Evolutionary conservation across 2,888 invertebrate species (phyloP).

Genomic region (Monopis laevigella): DNA sequence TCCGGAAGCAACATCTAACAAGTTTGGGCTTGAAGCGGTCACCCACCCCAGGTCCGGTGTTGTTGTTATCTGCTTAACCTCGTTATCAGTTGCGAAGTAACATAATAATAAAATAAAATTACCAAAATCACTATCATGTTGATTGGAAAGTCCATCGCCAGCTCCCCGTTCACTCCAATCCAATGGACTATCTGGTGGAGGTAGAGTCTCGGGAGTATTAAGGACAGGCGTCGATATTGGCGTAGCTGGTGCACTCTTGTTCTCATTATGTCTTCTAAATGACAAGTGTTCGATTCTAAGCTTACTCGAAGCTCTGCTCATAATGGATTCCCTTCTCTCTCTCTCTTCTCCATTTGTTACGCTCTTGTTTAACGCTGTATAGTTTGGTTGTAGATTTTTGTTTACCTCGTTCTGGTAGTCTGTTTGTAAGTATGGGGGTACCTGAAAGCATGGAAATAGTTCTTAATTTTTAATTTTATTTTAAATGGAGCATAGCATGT

Average conservation of each 20-base stretch:
- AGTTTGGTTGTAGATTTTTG: conserved; percentile 58
- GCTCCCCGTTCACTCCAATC: conserved; percentile 81
- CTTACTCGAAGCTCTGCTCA: conserved; percentile 56
- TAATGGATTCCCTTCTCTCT: conserved; percentile 51
- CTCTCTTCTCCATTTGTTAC: conserved; percentile 46
- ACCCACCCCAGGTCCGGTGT: too few relatives aligned
- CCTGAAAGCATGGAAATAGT: too few relatives aligned
- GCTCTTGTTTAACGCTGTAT: conserved; percentile 48
- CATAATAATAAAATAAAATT: too few relatives aligned
- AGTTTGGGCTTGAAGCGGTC: too few relatives aligned
- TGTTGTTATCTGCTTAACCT: too few relatives aligned
- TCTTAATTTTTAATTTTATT: too few relatives aligned
- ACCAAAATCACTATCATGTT: conserved; percentile 88
- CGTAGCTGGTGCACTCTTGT: conserved; percentile 41
- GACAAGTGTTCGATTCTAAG: conserved; percentile 54
- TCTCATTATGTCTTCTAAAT: conserved; percentile 39
- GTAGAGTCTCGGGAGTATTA: conserved; percentile 32
- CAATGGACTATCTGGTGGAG: conserved; percentile 57
- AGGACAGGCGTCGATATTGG: conserved; percentile 32
- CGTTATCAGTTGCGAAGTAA: too few relatives aligned
- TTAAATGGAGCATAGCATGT: too few relatives aligned
- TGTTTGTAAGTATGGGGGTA: conserved; percentile 79
- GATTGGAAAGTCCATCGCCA: conserved; percentile 86
- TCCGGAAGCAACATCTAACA: too few relatives aligned
- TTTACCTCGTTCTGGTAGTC: conserved; percentile 65